Evolutionary conservation across 2,888 invertebrate genomes (phyloP).

Genomic region (Campoletis raptor): DNA sequence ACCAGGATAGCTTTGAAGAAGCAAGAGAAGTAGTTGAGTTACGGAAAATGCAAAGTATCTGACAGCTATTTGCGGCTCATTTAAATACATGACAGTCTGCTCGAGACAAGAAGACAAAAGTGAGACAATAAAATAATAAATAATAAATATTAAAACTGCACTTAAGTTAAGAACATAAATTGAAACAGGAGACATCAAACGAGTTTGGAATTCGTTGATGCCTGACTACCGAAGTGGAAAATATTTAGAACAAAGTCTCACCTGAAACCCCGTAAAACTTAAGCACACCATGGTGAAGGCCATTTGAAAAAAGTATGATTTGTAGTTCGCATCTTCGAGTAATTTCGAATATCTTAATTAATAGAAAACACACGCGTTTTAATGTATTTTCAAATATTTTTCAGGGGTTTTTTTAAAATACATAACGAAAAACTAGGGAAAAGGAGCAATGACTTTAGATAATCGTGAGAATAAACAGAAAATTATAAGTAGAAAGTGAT

Average conservation of each 20-base stretch:
- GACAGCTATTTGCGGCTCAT: slow-evolving; percentile 50
- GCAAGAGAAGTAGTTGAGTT: slow-evolving; percentile 58
- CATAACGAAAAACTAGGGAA: not conserved
- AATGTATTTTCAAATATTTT: not conserved
- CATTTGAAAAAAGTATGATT: slow-evolving; percentile 75
- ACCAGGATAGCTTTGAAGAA: slow-evolving; percentile 65
- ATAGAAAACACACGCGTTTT: not conserved
- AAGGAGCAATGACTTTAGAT: not conserved
- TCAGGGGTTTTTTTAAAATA: not conserved
- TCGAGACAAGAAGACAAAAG: not conserved
- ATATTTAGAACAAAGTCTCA: slow-evolving; percentile 32
- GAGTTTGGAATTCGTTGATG: too few relatives aligned
- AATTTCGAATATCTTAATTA: slow-evolving; percentile 69
- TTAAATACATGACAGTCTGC: slow-evolving; percentile 62
- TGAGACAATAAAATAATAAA: not conserved
- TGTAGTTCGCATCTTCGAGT: slow-evolving; percentile 70
- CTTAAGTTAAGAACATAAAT: not conserved
- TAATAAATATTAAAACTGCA: not conserved
- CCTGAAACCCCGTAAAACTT: slow-evolving; percentile 77
- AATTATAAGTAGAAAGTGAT: not conserved
- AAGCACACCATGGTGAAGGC: slow-evolving; percentile 75
- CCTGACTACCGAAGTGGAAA: not conserved
- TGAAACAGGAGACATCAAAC: too few relatives aligned
- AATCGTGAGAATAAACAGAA: not conserved
- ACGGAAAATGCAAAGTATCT: slow-evolving; percentile 62